These are phyloP conservation scores for Callosobruchus maculatus DNA, from an alignment of 2,888 invertebrate genomes.

Conservation along the genomic window DNA sequence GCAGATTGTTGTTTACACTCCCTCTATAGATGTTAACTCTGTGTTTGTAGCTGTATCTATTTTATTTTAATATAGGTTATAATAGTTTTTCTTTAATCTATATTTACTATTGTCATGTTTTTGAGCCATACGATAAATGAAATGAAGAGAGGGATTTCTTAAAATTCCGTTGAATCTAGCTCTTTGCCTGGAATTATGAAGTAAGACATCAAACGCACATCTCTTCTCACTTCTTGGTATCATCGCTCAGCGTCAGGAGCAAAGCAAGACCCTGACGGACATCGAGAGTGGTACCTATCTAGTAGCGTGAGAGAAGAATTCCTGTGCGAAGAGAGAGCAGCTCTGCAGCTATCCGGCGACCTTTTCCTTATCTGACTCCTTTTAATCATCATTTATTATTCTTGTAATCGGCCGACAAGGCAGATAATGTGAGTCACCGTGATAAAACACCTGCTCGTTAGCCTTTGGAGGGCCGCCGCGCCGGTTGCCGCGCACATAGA, in stretches of 20 bases:
- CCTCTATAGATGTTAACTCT: too few relatives aligned
- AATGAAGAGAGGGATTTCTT: too few relatives aligned
- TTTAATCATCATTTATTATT: slow-evolving; percentile 45
- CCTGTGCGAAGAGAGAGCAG: slow-evolving; percentile 25
- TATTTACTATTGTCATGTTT: too few relatives aligned
- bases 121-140: too few relatives aligned
- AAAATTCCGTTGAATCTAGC: not conserved
- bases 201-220: not conserved
- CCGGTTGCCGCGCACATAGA: not conserved
- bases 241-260: not conserved
- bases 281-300: slow-evolving; percentile 1
- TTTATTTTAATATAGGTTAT: too few relatives aligned
- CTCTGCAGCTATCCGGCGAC: not conserved
- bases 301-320: slow-evolving; percentile 45
- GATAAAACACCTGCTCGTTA: not conserved
- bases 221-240: not conserved
- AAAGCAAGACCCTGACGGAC: not conserved
- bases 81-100: too few relatives aligned
- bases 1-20: too few relatives aligned
- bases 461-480: not conserved
- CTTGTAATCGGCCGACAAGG: slow-evolving; percentile 32
- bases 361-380: slow-evolving; percentile 33
- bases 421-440: not conserved
- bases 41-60: too few relatives aligned
- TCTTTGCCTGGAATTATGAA: not conserved